A percentile compares a stretch with the other conserved stretches of the same genome.
phyloP scores from a whole-genome alignment of 2,113 vertebrate species.

The Psittacula cyanocephala region DNA sequence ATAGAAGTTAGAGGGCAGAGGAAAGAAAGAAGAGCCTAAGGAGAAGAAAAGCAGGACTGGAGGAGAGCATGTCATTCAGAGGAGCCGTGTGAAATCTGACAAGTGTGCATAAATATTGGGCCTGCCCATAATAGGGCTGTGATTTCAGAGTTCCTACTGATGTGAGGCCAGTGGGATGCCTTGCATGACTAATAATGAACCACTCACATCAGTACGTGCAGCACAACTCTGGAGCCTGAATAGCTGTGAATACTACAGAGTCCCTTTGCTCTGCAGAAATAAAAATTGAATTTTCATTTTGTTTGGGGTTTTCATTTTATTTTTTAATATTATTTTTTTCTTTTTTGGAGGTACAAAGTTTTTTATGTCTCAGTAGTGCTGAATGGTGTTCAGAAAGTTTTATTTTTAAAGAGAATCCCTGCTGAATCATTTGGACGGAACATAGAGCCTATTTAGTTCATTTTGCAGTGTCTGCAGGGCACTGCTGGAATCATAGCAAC shows the following conservation, averaged over 20 bases:
- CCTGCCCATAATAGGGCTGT: neutral
- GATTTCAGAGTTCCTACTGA: neutral
- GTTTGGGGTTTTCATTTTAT: neutral
- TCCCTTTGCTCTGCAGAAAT: neutral
- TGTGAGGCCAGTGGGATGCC: slow-evolving; percentile 7
- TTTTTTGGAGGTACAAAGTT: neutral
- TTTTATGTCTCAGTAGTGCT: neutral
- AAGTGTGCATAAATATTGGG: slow-evolving; percentile 37
- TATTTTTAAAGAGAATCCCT: neutral
- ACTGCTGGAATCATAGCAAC: slow-evolving; percentile 15
- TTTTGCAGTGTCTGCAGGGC: neutral
- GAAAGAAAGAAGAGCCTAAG: neutral
- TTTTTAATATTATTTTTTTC: neutral
- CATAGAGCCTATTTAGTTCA: neutral
- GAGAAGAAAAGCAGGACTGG: neutral
- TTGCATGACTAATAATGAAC: neutral
- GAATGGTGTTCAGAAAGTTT: neutral
- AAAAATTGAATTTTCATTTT: neutral
- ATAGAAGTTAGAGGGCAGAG: neutral
- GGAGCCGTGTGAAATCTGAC: neutral
- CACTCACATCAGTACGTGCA: neutral
- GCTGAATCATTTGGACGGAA: neutral
- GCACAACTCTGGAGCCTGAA: neutral
- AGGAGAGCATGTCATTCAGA: neutral
- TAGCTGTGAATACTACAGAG: neutral